A percentile compares a stretch with the other conserved stretches of the same genome.
These are phyloP conservation scores for Teleopsis dalmanni DNA, from an alignment of 1,140 invertebrate genomes.

Conservation along the genomic window DNA sequence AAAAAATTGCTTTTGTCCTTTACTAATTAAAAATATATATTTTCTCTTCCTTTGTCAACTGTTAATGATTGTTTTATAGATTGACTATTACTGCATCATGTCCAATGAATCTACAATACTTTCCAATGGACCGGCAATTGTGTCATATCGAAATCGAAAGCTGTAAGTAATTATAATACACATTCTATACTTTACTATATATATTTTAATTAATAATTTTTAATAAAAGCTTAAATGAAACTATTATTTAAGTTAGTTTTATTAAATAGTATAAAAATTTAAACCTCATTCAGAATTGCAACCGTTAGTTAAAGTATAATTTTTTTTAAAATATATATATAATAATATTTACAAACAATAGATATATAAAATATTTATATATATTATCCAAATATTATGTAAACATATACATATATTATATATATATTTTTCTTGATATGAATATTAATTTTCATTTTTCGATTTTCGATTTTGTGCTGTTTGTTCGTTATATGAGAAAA, in stretches of 20 bases:
- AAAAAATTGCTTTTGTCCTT: no score
- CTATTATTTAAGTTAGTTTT: no score
- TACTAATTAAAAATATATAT: no score
- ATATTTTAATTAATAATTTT: not conserved
- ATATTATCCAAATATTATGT: no score
- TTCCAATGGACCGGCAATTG: slow-evolving; percentile 94
- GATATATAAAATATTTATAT: not conserved
- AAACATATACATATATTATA: no score
- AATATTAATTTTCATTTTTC: slow-evolving; percentile 1
- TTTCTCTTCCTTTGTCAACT: no score
- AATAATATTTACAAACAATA: not conserved
- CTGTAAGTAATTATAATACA: slow-evolving; percentile 82
- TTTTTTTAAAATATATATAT: not conserved
- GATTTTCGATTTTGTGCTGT: not conserved
- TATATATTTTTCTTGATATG: no score
- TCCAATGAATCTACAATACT: slow-evolving; percentile 96
- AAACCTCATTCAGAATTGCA: no score
- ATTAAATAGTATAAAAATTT: no score
- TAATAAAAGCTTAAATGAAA: no score
- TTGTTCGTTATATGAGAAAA: not conserved
- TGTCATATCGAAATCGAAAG: slow-evolving; percentile 97
- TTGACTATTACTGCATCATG: slow-evolving; percentile 95
- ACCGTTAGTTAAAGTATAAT: slow-evolving; percentile 1
- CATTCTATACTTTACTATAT: no score
- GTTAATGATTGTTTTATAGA: slow-evolving; percentile 50